Conservation (phyloP, 2,888 invertebrate genomes). For the Scaeva pyrastri region DNA sequence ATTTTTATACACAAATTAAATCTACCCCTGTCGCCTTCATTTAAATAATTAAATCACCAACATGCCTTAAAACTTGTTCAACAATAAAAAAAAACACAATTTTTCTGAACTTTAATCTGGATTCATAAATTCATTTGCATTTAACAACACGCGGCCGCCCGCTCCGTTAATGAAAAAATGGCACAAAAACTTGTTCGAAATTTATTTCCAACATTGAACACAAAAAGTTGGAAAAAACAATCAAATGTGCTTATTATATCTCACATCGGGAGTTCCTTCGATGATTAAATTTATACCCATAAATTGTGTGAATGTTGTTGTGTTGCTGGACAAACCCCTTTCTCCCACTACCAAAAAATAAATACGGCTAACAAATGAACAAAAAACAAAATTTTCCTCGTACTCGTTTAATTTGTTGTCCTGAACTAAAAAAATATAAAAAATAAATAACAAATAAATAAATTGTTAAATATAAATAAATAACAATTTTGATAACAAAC, state of each 20-base stretch:
- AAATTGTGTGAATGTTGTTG: not conserved
- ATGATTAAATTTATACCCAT: constrained; percentile 5
- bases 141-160: not conserved
- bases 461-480: constrained; percentile 49
- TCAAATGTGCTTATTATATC: not conserved
- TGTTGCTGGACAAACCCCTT: no score
- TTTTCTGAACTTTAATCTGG: not conserved
- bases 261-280: not conserved
- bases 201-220: not conserved
- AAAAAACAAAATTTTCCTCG: constrained; percentile 9
- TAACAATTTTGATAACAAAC: constrained; percentile 21
- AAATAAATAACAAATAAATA: constrained; percentile 37
- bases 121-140: not conserved
- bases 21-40: no score
- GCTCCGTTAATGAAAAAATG: not conserved
- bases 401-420: constrained; percentile 32
- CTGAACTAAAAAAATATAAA: constrained; percentile 18
- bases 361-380: constrained; percentile 4
- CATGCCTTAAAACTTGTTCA: not conserved
- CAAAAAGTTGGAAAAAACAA: no score
- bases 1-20: no score
- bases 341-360: not conserved
- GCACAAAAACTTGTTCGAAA: not conserved
- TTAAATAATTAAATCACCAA: no score
- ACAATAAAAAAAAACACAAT: not conserved